Base-by-base conservation (phyloP, 2,797 vertebrate genomes). In the Microctenopoma stevenorrisi region DNA sequence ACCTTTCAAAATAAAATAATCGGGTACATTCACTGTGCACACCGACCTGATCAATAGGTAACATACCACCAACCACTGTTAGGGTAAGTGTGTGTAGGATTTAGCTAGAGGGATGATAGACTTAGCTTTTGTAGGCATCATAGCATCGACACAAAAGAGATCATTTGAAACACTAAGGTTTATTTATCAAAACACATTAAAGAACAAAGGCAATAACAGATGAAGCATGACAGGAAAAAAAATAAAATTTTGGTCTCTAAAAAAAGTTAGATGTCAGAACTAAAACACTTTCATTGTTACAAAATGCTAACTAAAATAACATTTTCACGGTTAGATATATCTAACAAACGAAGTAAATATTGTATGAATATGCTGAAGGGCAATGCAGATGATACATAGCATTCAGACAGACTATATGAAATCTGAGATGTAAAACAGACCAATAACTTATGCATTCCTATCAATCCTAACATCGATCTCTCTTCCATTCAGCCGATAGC, bases 391-490 rank as follows among this genome's bases (percentile, higher is more conserved):
- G 52, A 72, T 55, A 58, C 16, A 44, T 54, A 70, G 67, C 3
- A 22, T 70, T 44, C 64, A 55, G 51, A 80, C 68, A 52, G 51
- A 79, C 76, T 70, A 70, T 73, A 76, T 68, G 15, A 86, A 56
- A 68, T 15, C 44, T 70, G 25, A 64, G 48, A 74, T 62, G 44
- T 33, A 46, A 67, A 25, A 73, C 9, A 52, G 22, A 64, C 76
- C 76, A 86, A 79, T 76, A 75, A 81, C 53, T 94, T 95, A 99
- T 76, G 97, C 97, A 33, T 99, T 99, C 73, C 97, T 95, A 78
- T 99, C 97, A 18, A 99, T 96, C 79, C 97, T 95, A 65, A 98
- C 98, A 12, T 98, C 97, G 12, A 99, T 99, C 91, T 99, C 97
- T 82, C 98, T 93, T 66, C 97, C 97, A 0, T 93, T 97, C 69